A percentile compares a stretch with the other conserved stretches of the same genome.
These are phyloP conservation scores for Daktulosphaira vitifoliae DNA, from an alignment of 1,140 invertebrate genomes.

Conservation along the genomic window DNA sequence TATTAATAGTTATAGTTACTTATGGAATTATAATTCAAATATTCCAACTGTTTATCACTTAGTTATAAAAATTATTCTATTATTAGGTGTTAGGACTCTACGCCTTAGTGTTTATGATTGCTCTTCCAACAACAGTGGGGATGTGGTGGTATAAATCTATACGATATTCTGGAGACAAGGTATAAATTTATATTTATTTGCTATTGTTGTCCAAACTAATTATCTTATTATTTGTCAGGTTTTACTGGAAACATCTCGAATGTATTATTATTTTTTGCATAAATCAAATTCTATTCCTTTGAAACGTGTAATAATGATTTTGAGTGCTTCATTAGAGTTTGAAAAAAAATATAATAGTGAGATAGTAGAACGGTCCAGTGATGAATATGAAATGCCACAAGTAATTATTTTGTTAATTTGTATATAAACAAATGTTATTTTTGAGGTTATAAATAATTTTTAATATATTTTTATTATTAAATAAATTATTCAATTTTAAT, in stretches of 20 bases:
- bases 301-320: slow-evolving; percentile 91
- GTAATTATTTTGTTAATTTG: slow-evolving; percentile 48
- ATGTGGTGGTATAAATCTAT: slow-evolving; percentile 99
- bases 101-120: slow-evolving; percentile 94
- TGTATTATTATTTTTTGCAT: slow-evolving; percentile 93
- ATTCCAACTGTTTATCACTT: too few species aligned
- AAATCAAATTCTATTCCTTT: slow-evolving; percentile 91
- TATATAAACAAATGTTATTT: neutral
- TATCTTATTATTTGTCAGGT: slow-evolving; percentile 51
- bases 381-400: slow-evolving; percentile 89
- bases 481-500: too few species aligned
- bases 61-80: too few species aligned
- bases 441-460: neutral
- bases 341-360: slow-evolving; percentile 88
- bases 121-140: slow-evolving; percentile 84
- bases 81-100: slow-evolving; percentile 69
- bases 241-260: slow-evolving; percentile 84
- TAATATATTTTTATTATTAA: neutral
- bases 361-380: slow-evolving; percentile 83
- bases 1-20: slow-evolving; percentile 47
- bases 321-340: slow-evolving; percentile 93
- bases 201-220: neutral
- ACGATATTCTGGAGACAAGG: slow-evolving; percentile 88
- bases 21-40: too few species aligned
- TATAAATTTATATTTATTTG: slow-evolving; percentile 40